These are phyloP conservation scores for Larimichthys crocea DNA, from an alignment of 2,113 vertebrate species.

Conservation along the genomic window DNA sequence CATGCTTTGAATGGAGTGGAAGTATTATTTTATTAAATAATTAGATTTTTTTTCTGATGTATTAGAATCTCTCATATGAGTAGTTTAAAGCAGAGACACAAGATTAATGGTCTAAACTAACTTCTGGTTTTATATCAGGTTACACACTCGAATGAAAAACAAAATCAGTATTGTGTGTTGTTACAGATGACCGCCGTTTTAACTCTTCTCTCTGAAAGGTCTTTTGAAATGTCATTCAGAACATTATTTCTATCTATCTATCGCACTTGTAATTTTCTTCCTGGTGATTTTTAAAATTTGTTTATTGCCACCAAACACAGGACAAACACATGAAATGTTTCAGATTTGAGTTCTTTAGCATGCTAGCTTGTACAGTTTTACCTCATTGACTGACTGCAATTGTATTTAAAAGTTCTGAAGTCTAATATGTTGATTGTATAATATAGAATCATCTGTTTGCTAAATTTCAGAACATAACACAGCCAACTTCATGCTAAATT, in stretches of 20 bases:
- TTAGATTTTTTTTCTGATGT: neutral
- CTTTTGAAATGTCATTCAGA: neutral
- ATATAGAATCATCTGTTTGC: neutral
- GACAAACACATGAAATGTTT: neutral
- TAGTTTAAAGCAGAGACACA: too few species aligned
- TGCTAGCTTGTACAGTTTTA: neutral
- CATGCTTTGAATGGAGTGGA: neutral
- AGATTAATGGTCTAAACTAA: neutral
- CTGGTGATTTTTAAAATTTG: neutral
- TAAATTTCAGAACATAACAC: neutral
- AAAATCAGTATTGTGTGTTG: neutral
- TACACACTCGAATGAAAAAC: neutral
- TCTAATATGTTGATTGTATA: neutral
- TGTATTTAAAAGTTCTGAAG: neutral
- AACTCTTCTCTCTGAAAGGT: neutral
- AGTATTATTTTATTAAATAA: neutral
- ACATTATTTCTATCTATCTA: neutral
- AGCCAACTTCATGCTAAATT: neutral
- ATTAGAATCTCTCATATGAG: neutral
- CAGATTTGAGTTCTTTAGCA: neutral
- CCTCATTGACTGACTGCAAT: neutral
- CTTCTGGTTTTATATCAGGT: neutral
- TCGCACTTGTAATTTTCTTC: neutral
- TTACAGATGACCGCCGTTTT: slow-evolving; percentile 43
- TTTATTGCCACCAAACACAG: neutral